phyloP scores from a whole-genome alignment of 2,113 vertebrate genomes.

The Mixornis gularis region DNA sequence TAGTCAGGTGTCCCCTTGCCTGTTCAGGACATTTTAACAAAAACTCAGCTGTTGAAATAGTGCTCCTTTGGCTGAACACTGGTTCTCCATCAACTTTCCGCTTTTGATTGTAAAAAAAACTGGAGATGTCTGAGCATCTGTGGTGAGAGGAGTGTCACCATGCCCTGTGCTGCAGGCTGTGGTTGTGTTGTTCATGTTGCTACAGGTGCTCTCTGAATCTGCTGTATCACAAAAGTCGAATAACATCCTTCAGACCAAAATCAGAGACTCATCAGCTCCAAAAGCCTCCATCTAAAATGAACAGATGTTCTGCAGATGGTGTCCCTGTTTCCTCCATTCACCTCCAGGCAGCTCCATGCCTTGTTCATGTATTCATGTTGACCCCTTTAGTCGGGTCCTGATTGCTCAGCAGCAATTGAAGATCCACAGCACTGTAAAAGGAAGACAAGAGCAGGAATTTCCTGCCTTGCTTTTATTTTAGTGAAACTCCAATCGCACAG shows the following conservation, averaged over 20 bases:
- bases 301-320: background rate
- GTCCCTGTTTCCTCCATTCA: background rate
- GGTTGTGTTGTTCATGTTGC: background rate
- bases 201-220: background rate
- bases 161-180: background rate
- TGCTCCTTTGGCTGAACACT: background rate
- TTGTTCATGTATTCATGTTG: background rate
- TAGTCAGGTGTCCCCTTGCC: background rate
- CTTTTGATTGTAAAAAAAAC: background rate
- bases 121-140: background rate
- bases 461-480: background rate
- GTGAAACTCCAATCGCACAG: background rate
- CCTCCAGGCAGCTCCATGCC: background rate
- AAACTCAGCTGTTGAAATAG: background rate
- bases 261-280: background rate
- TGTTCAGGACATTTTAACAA: background rate
- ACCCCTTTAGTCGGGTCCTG: background rate
- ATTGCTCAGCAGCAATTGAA: background rate
- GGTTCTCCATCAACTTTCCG: background rate
- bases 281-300: background rate
- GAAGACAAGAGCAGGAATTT: background rate
- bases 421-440: background rate
- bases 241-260: background rate
- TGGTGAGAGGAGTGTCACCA: background rate
- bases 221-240: rapidly evolving